phyloP scores from a whole-genome alignment of 2,888 invertebrate genomes.

The Tuta absoluta region DNA sequence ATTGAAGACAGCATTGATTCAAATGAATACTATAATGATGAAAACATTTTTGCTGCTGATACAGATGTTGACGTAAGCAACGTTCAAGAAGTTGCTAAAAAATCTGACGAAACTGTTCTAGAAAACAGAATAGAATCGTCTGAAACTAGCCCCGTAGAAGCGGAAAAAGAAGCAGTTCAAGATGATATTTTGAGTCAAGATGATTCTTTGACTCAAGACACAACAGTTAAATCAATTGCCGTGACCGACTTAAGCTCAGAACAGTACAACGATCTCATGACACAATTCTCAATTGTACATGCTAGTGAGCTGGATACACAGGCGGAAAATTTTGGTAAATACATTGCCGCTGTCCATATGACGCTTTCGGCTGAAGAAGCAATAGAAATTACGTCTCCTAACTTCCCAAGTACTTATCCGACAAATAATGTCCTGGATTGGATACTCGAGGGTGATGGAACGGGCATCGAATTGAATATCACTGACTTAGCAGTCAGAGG shows the following conservation, averaged over 20 bases:
- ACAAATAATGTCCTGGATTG: conserved; percentile 60
- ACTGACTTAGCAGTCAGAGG: conserved; percentile 65
- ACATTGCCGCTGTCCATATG: conserved; percentile 47
- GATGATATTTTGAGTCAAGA: neutral
- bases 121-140: neutral
- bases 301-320: conserved; percentile 45
- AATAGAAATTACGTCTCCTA: conserved; percentile 55
- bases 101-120: neutral
- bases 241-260: conserved; percentile 46
- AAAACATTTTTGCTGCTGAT: neutral
- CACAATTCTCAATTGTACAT: conserved; percentile 47
- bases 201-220: neutral
- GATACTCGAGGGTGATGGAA: conserved; percentile 63
- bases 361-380: conserved; percentile 50
- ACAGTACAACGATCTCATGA: conserved; percentile 48
- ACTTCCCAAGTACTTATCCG: conserved; percentile 59
- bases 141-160: neutral
- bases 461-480: conserved; percentile 70
- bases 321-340: conserved; percentile 41
- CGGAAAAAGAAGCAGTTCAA: neutral
- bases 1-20: neutral
- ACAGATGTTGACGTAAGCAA: neutral
- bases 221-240: conserved; percentile 5
- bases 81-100: conserved; percentile 28
- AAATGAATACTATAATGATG: conserved; percentile 29